A percentile compares a stretch with the other conserved stretches of the same genome.
Evolutionary conservation across 2,888 invertebrate species (phyloP).

Genomic region (Hypena proboscidalis): DNA sequence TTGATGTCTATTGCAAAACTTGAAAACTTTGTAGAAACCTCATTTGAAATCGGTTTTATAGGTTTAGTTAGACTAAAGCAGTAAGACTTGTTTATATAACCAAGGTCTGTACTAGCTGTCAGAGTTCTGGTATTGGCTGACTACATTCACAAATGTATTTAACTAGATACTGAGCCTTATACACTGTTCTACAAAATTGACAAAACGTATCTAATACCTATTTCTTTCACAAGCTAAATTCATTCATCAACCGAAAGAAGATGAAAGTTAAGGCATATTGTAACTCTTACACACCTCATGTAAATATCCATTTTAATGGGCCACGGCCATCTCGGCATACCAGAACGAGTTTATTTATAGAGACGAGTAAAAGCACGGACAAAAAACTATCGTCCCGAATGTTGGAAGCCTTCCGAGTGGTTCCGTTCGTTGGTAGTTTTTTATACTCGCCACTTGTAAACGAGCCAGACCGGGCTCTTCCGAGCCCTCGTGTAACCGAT

Average conservation of each 20-base stretch:
- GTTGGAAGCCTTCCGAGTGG: conserved; percentile 66
- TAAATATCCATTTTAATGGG: conserved; percentile 48
- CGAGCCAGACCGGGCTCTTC: conserved; percentile 48
- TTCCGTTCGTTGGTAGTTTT: conserved; percentile 63
- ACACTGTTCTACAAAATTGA: not conserved
- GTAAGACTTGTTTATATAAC: conserved; percentile 31
- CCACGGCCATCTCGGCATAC: conserved; percentile 49
- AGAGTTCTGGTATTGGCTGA: conserved; percentile 14
- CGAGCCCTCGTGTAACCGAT: conserved; percentile 51
- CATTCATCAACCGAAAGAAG: conserved; percentile 31
- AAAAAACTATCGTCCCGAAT: conserved; percentile 72
- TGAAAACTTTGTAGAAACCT: no score
- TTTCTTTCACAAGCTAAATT: no score
- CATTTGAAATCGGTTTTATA: conserved; percentile 21
- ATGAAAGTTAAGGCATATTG: conserved; percentile 49
- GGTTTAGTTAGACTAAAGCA: conserved; percentile 16
- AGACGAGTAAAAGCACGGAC: conserved; percentile 60
- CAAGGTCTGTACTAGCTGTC: conserved; percentile 28
- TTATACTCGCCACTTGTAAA: conserved; percentile 53
- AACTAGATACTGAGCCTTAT: not conserved
- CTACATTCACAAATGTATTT: conserved; percentile 23
- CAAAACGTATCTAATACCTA: no score
- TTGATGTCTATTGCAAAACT: no score
- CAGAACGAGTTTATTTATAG: conserved; percentile 74
- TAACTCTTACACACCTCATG: conserved; percentile 25